Evolutionary conservation across 2,888 invertebrate genomes (phyloP), one percentile per base, ranked within the genome.

Genomic region (Lamproptera curius): DNA sequence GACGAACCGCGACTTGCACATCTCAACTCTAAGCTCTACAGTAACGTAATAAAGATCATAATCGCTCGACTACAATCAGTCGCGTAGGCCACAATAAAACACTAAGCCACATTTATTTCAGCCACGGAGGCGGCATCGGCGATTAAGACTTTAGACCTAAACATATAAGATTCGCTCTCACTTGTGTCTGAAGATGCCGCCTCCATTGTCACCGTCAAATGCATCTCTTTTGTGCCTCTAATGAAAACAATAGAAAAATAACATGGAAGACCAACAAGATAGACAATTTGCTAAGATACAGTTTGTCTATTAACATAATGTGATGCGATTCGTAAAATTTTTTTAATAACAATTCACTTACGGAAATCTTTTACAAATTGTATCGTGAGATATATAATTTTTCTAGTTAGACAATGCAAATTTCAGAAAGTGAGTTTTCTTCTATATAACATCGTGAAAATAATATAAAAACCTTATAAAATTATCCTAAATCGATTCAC

Each of bases 241-340:
- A 40, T 34, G 47, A 50, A 52, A 51, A 50, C 41, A 54, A 45
- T 41, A 31, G 17, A 39, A 26, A 37, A 51, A 52, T 11, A 31
- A 42, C 46, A 57, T 55, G 53, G 55, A 57, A 58, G 55, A 57
- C 56, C 43, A 51, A 20, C 20, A 20, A n/a, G 17, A 54, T 31
- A 28, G n/a, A n/a, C n/a, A n/a, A n/a, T n/a, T n/a, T n/a, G 48
- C 35, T 51, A 46, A n/a, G n/a, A 17, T 20, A 42, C 46, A 40
- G 43, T 26, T 36, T 23, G 17, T 11, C 26, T 33, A 47, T 23
- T 38, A 33, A 38, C 42, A 31, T 2, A 31, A 34, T 34, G 23
- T 42, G 23, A 28, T 36, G 34, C 16, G 28, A 16, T 13, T 34
- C 3, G 13, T 36, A 28, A 23, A 16, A 8, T 26, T 39, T 28